Evolutionary conservation across 2,888 invertebrate species (phyloP).

Genomic region (Trilocha varians): DNA sequence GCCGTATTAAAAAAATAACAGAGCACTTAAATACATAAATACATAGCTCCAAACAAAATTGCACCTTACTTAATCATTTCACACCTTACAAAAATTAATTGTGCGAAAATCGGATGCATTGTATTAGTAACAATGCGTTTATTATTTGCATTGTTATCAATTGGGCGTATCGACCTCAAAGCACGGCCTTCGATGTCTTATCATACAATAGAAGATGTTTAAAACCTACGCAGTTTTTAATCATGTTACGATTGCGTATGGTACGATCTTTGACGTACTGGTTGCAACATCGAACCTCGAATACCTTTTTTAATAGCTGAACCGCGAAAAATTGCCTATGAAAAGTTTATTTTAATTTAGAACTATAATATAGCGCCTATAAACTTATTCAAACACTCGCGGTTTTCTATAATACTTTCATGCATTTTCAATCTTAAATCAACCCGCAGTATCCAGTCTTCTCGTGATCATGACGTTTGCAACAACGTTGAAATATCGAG

Average conservation of each 20-base stretch:
- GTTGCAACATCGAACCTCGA: not conserved
- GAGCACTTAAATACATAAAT: not conserved
- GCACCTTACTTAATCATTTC: not conserved
- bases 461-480: too few relatives aligned
- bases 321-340: too few relatives aligned
- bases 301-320: too few relatives aligned
- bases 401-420: too few relatives aligned
- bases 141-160: constrained; percentile 8
- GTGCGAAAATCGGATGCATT: constrained; percentile 3
- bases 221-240: not conserved
- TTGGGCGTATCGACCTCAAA: constrained; percentile 2
- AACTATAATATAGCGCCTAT: too few relatives aligned
- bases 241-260: not conserved
- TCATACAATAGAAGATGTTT: not conserved
- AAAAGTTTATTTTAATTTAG: too few relatives aligned
- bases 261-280: not conserved
- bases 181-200: constrained; percentile 5
- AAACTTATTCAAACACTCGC: too few relatives aligned
- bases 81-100: not conserved
- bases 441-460: too few relatives aligned
- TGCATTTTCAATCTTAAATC: too few relatives aligned
- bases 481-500: too few relatives aligned
- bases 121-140: constrained; percentile 6
- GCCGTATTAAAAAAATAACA: constrained; percentile 6
- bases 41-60: not conserved